Conservation (phyloP, 2,797 vertebrate species). For the Pseudomugil tenellus region DNA sequence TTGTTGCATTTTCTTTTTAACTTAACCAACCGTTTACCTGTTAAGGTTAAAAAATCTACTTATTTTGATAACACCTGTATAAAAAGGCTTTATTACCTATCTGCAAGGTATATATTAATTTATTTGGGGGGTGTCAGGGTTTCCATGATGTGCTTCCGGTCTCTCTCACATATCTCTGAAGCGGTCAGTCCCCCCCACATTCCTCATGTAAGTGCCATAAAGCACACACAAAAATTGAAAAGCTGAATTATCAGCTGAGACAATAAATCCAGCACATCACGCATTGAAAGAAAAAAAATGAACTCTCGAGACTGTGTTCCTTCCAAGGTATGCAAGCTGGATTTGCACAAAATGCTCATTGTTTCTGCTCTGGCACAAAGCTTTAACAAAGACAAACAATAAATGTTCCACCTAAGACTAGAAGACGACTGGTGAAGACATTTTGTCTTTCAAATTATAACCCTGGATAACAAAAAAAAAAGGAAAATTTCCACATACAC, state of each 20-base stretch:
- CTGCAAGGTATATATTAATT: constrained; percentile 47
- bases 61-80: constrained; percentile 62
- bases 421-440: constrained; percentile 9
- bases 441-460: constrained; percentile 11
- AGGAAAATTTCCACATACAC: neutral
- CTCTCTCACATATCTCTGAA: constrained; percentile 31
- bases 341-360: constrained; percentile 37
- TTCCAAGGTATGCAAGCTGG: constrained; percentile 46
- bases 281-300: constrained; percentile 48
- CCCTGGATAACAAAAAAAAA: neutral
- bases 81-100: constrained; percentile 64
- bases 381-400: neutral
- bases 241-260: constrained; percentile 58
- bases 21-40: too few relatives aligned
- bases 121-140: constrained; percentile 37
- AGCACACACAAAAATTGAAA: constrained; percentile 65
- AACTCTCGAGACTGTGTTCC: constrained; percentile 52
- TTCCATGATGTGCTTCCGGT: constrained; percentile 28
- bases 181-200: constrained; percentile 40
- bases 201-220: constrained; percentile 52
- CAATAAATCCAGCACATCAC: constrained; percentile 56
- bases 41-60: constrained; percentile 59
- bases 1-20: neutral
- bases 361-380: constrained; percentile 17
- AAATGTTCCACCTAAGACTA: neutral